These are phyloP conservation scores for Phrixothrix hirtus DNA, from an alignment of 2,888 invertebrate genomes.

Conservation along the genomic window DNA sequence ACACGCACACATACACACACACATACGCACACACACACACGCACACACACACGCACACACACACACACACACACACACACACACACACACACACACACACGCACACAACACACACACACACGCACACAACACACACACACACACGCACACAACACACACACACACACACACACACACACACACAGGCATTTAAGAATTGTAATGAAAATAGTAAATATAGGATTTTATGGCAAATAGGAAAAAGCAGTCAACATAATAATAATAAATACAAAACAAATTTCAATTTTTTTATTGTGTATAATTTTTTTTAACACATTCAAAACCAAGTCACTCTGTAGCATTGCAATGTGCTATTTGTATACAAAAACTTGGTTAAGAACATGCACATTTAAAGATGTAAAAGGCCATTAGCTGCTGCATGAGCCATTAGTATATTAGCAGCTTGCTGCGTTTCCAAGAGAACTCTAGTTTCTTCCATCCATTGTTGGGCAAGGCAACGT, in stretches of 20 bases:
- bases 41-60: too few species aligned
- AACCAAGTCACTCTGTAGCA: neutral
- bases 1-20: too few species aligned
- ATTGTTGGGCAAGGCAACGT: slow-evolving; percentile 77
- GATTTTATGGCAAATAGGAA: neutral
- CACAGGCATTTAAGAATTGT: too few species aligned
- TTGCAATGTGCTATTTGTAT: neutral
- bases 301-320: slow-evolving; percentile 8
- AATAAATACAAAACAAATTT: neutral
- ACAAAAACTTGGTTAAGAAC: slow-evolving; percentile 2
- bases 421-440: slow-evolving; percentile 85
- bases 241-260: neutral
- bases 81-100: too few species aligned
- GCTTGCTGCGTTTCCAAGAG: slow-evolving; percentile 89
- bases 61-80: too few species aligned
- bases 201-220: too few species aligned
- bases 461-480: slow-evolving; percentile 83
- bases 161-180: too few species aligned
- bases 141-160: too few species aligned
- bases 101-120: too few species aligned
- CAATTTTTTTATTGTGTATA: slow-evolving; percentile 2
- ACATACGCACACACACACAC: too few species aligned
- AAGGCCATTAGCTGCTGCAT: slow-evolving; percentile 79
- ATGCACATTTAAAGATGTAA: slow-evolving; percentile 53
- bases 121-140: too few species aligned